phyloP scores from a whole-genome alignment of 2,113 vertebrate genomes.

The Helogale parvula region DNA sequence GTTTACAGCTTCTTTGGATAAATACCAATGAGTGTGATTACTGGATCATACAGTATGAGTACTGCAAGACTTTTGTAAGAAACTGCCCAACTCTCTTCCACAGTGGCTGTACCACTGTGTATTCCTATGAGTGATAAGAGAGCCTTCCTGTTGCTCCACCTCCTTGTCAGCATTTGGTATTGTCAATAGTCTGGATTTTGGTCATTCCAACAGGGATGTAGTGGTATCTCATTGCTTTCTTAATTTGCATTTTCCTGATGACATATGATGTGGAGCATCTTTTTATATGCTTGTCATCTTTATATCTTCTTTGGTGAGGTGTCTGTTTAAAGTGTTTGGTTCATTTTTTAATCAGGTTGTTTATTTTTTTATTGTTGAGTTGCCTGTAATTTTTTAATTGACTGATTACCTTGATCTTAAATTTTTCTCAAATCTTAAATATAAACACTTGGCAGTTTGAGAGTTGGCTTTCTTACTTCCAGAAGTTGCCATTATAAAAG shows the following conservation, averaged over 20 bases:
- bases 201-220: background rate
- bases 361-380: background rate
- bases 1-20: background rate
- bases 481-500: background rate
- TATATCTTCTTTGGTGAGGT: background rate
- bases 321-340: background rate
- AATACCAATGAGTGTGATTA: background rate
- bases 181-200: background rate
- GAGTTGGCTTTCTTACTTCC: constrained; percentile 23
- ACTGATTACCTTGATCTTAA: constrained; percentile 16
- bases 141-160: background rate
- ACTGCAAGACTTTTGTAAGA: background rate
- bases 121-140: background rate
- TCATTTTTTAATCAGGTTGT: background rate
- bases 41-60: background rate
- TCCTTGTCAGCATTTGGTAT: background rate
- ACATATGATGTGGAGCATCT: background rate
- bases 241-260: background rate
- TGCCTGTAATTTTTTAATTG: background rate
- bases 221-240: background rate
- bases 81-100: background rate
- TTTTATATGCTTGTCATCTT: background rate
- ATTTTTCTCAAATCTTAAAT: constrained; percentile 37
- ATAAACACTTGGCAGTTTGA: constrained; percentile 3
- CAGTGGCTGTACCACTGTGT: background rate